Evolutionary conservation across 2,797 vertebrate genomes (phyloP).

Genomic region (Trichosurus vulpecula): DNA sequence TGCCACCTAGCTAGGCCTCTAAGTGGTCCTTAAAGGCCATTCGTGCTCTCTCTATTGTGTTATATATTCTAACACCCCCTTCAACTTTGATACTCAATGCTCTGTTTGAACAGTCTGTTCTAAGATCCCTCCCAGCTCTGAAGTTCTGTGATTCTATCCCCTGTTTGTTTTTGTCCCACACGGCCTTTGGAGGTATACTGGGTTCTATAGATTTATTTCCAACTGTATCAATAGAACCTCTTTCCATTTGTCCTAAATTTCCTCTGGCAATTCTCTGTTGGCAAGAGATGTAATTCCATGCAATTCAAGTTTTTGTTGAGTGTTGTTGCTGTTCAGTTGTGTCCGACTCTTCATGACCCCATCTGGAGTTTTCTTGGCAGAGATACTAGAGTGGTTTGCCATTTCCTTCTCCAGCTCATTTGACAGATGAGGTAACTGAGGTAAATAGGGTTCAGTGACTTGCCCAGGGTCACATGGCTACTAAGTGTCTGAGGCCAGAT

Average conservation of each 20-base stretch:
- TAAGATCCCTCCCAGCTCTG: slow-evolving; percentile 1
- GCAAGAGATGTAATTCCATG: slow-evolving; percentile 14
- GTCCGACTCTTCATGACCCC: slow-evolving; percentile 4
- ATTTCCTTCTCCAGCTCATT: background rate
- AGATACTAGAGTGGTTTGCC: background rate
- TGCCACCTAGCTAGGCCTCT: too few species aligned
- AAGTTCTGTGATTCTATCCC: background rate
- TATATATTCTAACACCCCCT: background rate
- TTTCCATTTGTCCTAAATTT: background rate
- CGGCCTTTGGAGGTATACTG: background rate
- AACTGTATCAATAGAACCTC: background rate
- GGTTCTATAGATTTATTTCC: slow-evolving; percentile 41
- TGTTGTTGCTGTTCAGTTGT: background rate
- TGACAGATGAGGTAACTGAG: background rate
- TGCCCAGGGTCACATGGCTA: background rate
- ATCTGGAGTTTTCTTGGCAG: background rate
- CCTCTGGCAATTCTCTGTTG: slow-evolving; percentile 48
- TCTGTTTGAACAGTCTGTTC: slow-evolving; percentile 11
- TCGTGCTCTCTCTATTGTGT: background rate
- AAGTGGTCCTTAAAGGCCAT: too few species aligned
- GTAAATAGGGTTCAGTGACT: background rate
- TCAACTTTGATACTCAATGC: background rate
- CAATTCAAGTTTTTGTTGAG: slow-evolving; percentile 18
- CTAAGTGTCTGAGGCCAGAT: background rate
- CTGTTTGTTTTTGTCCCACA: slow-evolving; percentile 28